Conservation (phyloP, 2,888 invertebrate genomes). For the Polymixis flavicincta region DNA sequence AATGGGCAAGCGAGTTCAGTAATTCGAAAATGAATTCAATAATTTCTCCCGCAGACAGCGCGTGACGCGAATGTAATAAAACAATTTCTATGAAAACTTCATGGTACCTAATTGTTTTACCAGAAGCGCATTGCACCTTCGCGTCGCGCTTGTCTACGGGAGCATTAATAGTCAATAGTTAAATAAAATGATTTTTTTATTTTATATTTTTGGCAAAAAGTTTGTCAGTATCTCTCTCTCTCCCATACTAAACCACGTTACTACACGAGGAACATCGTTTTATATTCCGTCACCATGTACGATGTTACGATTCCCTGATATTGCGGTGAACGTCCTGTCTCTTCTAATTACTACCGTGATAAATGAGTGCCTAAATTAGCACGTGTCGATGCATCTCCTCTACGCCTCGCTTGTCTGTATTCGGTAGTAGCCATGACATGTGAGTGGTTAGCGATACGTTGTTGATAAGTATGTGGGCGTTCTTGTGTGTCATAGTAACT, state of each 20-base stretch:
- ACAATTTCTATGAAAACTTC: too few species aligned
- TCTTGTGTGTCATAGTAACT: conserved; percentile 10
- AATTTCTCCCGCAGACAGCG: too few species aligned
- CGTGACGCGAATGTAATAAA: too few species aligned
- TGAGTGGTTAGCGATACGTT: neutral
- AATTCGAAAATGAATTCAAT: neutral
- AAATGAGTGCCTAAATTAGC: conserved; percentile 12
- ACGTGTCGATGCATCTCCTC: conserved; percentile 4
- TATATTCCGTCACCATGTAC: neutral
- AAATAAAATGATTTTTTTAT: too few species aligned
- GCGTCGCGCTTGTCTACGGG: too few species aligned
- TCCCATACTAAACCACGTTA: neutral
- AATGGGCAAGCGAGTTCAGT: neutral
- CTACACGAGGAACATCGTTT: neutral
- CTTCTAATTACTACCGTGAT: neutral
- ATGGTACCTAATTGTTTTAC: too few species aligned
- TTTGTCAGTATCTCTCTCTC: too few species aligned
- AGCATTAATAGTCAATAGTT: too few species aligned
- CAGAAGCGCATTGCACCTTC: too few species aligned
- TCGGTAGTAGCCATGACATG: conserved; percentile 3
- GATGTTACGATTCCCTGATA: neutral
- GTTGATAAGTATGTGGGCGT: conserved; percentile 38
- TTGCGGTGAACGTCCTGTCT: neutral
- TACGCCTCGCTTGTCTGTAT: neutral
- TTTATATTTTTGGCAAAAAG: too few species aligned